These are phyloP conservation scores for Colaptes auratus DNA, from an alignment of 2,113 vertebrate genomes.

Conservation along the genomic window DNA sequence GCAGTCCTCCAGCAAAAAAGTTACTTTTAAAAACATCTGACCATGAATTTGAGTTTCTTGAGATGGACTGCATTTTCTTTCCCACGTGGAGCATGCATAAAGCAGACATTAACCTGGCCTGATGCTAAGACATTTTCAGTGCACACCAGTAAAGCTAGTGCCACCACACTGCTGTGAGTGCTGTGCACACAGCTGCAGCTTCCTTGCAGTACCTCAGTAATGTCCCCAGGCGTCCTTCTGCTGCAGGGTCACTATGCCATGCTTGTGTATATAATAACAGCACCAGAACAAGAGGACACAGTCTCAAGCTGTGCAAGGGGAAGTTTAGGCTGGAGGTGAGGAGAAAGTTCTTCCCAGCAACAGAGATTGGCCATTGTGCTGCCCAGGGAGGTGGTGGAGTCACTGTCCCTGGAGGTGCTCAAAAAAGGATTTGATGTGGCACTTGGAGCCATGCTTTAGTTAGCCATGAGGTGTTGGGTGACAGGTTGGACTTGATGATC, in stretches of 20 bases:
- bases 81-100: rapidly evolving
- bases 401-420: too few relatives aligned
- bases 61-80: background rate
- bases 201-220: background rate
- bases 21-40: background rate
- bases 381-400: too few relatives aligned
- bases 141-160: background rate
- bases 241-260: background rate
- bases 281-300: too few relatives aligned
- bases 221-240: background rate
- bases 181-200: background rate
- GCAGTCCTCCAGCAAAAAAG: background rate
- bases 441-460: too few relatives aligned
- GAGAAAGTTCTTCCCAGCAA: too few relatives aligned
- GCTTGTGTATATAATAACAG: background rate
- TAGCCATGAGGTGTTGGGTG: too few relatives aligned
- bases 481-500: too few relatives aligned
- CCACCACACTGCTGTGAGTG: background rate
- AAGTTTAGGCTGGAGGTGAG: too few relatives aligned
- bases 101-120: background rate
- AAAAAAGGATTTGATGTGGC: too few relatives aligned
- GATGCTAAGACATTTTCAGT: background rate
- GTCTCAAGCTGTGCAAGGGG: too few relatives aligned
- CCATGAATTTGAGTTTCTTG: background rate
- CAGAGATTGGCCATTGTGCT: too few relatives aligned